Evolutionary conservation across 1,140 invertebrate genomes (phyloP).

Genomic region (Oreohelix idahoensis): DNA sequence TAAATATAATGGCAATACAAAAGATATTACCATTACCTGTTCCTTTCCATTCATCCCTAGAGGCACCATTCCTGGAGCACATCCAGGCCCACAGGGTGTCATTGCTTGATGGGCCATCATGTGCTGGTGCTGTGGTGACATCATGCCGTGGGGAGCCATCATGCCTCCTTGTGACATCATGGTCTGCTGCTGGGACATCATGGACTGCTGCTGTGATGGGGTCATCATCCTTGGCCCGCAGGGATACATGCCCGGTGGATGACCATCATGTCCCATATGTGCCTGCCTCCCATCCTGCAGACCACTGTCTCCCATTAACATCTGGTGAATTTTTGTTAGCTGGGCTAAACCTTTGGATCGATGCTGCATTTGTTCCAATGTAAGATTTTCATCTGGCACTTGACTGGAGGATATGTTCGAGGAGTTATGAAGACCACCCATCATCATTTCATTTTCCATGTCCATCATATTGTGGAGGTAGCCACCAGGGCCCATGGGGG

Average conservation of each 20-base stretch:
- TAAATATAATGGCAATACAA: too few relatives aligned
- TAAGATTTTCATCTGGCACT: slow-evolving; percentile 93
- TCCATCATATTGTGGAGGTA: slow-evolving; percentile 52
- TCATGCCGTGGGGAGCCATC: slow-evolving; percentile 63
- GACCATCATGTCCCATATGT: slow-evolving; percentile 35
- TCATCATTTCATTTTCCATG: slow-evolving; percentile 57
- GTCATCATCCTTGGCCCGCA: slow-evolving; percentile 59
- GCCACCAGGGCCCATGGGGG: slow-evolving; percentile 54
- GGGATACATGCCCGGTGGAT: slow-evolving; percentile 60
- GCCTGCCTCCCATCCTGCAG: slow-evolving; percentile 16
- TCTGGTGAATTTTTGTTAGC: slow-evolving; percentile 40
- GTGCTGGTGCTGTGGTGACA: slow-evolving; percentile 53
- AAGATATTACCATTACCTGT: slow-evolving; percentile 42
- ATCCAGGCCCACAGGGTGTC: slow-evolving; percentile 45
- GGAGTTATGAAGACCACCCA: slow-evolving; percentile 52
- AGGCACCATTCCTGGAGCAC: slow-evolving; percentile 43
- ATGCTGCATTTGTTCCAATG: slow-evolving; percentile 90
- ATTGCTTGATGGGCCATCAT: slow-evolving; percentile 64
- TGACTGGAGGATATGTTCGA: slow-evolving; percentile 66
- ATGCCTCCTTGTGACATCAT: slow-evolving; percentile 55
- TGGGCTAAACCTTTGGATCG: slow-evolving; percentile 34
- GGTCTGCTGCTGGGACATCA: slow-evolving; percentile 56
- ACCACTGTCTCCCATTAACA: slow-evolving; percentile 35
- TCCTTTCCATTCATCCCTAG: slow-evolving; percentile 59
- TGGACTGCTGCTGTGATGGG: slow-evolving; percentile 58